Evolutionary conservation across 2,113 vertebrate species (phyloP).

Genomic region (Mastomys coucha): DNA sequence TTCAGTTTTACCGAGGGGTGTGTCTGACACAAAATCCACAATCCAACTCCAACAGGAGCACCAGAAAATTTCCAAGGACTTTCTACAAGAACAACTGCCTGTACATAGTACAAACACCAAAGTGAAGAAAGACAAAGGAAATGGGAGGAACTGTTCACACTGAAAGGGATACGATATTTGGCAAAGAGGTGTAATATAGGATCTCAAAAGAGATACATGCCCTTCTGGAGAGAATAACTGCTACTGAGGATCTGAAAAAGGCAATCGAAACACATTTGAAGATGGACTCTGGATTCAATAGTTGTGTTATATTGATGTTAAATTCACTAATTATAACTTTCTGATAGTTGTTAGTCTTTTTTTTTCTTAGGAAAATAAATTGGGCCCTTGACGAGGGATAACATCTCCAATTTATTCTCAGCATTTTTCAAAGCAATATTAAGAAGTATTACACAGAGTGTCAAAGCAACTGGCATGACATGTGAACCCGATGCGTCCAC

Average conservation of each 20-base stretch:
- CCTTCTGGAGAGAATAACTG: not conserved
- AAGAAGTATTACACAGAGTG: not conserved
- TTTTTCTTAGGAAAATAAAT: not conserved
- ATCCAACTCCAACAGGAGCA: not conserved
- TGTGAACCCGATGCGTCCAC: not conserved
- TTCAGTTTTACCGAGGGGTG: not conserved
- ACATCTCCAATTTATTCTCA: not conserved
- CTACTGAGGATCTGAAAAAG: not conserved
- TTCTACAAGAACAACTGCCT: not conserved
- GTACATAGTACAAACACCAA: not conserved
- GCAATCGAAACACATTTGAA: not conserved
- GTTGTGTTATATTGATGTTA: not conserved
- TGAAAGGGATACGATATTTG: constrained; percentile 1
- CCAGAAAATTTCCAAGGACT: not conserved
- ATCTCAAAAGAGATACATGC: not conserved
- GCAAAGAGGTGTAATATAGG: not conserved
- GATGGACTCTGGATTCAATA: not conserved
- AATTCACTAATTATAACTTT: not conserved
- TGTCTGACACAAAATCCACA: not conserved
- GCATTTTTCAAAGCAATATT: not conserved
- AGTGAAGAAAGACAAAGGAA: not conserved
- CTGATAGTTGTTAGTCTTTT: not conserved
- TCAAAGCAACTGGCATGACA: not conserved
- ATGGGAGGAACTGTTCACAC: not conserved
- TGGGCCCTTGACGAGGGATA: not conserved